phyloP scores from a whole-genome alignment of 2,797 vertebrate species.

The Pogonophryne albipinna region DNA sequence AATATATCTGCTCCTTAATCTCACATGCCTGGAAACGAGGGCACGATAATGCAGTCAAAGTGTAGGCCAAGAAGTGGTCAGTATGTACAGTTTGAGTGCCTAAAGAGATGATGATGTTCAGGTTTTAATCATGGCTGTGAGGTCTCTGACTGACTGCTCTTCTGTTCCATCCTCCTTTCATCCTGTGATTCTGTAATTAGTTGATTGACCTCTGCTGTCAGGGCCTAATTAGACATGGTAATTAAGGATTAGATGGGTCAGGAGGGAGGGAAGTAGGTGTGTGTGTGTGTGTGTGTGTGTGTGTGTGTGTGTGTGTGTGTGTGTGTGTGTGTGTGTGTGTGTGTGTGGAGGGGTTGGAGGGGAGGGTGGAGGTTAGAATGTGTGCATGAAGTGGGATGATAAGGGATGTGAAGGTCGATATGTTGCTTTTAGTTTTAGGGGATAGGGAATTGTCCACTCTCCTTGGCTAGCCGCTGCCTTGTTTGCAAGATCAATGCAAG shows the following conservation, averaged over 20 bases:
- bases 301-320: slow-evolving; percentile 29
- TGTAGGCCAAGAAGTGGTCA: slow-evolving; percentile 1
- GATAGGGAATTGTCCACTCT: slow-evolving; percentile 53
- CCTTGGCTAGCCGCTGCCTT: slow-evolving; percentile 41
- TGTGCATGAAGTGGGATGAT: slow-evolving; percentile 52
- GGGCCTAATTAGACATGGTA: slow-evolving; percentile 83
- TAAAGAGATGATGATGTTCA: slow-evolving; percentile 40
- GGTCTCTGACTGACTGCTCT: slow-evolving; percentile 65
- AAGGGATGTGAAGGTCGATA: slow-evolving; percentile 69
- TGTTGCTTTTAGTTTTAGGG: slow-evolving; percentile 62
- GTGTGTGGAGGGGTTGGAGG: slow-evolving; percentile 8
- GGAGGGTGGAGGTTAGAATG: slow-evolving; percentile 36
- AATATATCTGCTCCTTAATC: slow-evolving; percentile 3
- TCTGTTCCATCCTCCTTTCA: slow-evolving; percentile 68
- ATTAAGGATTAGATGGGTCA: slow-evolving; percentile 83
- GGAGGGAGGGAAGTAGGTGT: slow-evolving; percentile 57
- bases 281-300: slow-evolving; percentile 38
- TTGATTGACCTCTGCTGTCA: slow-evolving; percentile 85
- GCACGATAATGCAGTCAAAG: background rate
- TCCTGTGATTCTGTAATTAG: slow-evolving; percentile 82
- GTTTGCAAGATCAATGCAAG: slow-evolving; percentile 59
- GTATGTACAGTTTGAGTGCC: background rate
- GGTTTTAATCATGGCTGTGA: slow-evolving; percentile 62
- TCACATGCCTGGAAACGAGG: background rate
- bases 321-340: slow-evolving; percentile 27